A percentile compares a stretch with the other conserved stretches of the same genome.
Evolutionary conservation across 2,113 vertebrate species (phyloP).

Genomic region (Aramus guarauna): DNA sequence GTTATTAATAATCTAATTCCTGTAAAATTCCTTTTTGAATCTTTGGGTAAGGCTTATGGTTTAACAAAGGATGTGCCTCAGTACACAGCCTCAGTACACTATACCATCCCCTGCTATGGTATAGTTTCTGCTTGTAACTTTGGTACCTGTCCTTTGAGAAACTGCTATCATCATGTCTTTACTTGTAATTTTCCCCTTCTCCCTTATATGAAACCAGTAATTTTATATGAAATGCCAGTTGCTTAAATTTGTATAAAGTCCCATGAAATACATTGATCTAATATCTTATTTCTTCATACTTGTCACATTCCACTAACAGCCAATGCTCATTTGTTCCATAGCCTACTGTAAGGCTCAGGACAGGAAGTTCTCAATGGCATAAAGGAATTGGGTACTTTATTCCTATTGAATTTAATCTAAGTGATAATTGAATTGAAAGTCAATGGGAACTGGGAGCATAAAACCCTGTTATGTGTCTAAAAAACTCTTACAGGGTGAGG

Average conservation of each 20-base stretch:
- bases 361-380: not conserved
- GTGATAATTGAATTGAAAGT: slow-evolving; percentile 48
- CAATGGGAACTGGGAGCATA: not conserved
- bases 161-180: not conserved
- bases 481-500: not conserved
- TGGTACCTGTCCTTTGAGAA: slow-evolving; percentile 1
- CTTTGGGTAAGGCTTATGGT: not conserved
- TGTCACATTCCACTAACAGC: slow-evolving; percentile 6
- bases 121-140: slow-evolving; percentile 6
- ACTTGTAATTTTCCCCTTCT: not conserved
- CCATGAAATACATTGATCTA: not conserved
- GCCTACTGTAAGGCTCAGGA: not conserved
- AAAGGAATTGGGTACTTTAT: slow-evolving; percentile 19
- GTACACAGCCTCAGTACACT: not conserved
- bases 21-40: not conserved
- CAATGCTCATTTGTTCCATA: not conserved
- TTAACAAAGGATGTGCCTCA: slow-evolving; percentile 1
- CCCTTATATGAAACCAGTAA: not conserved
- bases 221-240: not conserved
- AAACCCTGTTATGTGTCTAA: not conserved
- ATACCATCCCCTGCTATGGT: not conserved
- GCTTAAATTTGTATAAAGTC: slow-evolving; percentile 12
- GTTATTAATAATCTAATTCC: not conserved
- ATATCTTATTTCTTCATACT: slow-evolving; percentile 23
- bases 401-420: slow-evolving; percentile 18